Conservation (phyloP, 2,113 vertebrate species). For the Stomatorhinus ivindoensis region DNA sequence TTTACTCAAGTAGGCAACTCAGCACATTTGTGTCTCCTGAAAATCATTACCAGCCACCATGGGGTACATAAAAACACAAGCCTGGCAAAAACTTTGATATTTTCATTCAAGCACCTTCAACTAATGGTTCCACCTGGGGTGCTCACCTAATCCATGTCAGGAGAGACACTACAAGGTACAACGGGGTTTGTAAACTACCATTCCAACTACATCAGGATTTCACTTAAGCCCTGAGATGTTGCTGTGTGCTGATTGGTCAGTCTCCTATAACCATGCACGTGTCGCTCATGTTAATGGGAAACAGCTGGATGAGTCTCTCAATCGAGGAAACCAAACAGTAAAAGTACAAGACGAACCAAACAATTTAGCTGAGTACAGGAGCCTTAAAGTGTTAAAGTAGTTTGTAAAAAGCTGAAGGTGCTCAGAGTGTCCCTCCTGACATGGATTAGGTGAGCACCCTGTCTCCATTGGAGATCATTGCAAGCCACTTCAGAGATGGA, state of each 20-base stretch:
- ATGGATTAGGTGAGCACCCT: background rate
- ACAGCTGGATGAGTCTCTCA: background rate
- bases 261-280: background rate
- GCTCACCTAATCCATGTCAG: background rate
- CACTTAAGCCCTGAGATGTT: background rate
- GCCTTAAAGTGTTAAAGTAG: background rate
- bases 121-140: background rate
- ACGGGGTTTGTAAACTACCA: background rate
- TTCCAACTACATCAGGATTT: background rate
- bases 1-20: constrained; percentile 50
- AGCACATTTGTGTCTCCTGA: constrained; percentile 44
- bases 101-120: constrained; percentile 21
- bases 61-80: constrained; percentile 52
- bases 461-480: background rate
- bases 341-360: background rate
- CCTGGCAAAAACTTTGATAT: constrained; percentile 51
- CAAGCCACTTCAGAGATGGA: background rate
- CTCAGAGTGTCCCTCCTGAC: background rate
- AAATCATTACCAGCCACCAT: constrained; percentile 57
- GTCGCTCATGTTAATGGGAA: too few relatives aligned
- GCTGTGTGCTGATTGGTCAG: background rate
- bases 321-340: background rate
- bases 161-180: background rate
- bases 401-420: background rate
- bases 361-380: background rate